A percentile compares a stretch with the other conserved stretches of the same genome.
Evolutionary conservation across 2,797 vertebrate species (phyloP).

Genomic region (Rallus crepitans): DNA sequence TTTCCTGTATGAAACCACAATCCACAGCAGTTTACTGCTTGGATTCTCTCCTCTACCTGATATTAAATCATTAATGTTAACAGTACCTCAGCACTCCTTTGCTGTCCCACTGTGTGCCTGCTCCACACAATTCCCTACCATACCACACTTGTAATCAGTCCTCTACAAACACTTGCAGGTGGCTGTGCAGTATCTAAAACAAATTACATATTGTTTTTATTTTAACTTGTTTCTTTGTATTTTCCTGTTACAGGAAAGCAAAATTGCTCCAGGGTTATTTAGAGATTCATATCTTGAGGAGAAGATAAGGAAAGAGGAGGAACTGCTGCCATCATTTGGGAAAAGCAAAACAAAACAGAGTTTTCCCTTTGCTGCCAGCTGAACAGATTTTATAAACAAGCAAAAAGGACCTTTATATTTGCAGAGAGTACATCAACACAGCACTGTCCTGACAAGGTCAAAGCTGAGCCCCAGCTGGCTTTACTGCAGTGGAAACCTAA

Average conservation of each 20-base stretch:
- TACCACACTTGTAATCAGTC: background rate
- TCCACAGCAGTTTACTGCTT: background rate
- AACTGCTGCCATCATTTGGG: conserved; percentile 27
- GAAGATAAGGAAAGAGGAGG: background rate
- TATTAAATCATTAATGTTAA: background rate
- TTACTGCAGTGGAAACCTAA: background rate
- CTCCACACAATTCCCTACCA: background rate
- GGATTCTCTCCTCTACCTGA: background rate
- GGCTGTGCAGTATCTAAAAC: background rate
- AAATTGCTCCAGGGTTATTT: background rate
- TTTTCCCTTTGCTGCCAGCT: background rate
- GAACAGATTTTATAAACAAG: background rate
- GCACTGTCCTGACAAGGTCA: background rate
- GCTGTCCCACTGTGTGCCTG: background rate
- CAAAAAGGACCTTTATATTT: background rate
- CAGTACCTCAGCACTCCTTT: background rate
- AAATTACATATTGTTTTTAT: background rate
- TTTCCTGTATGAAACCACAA: background rate
- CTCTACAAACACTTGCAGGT: background rate
- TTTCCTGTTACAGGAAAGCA: background rate
- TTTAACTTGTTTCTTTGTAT: background rate
- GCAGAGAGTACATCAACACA: background rate
- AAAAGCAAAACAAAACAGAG: background rate
- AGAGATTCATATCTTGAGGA: background rate
- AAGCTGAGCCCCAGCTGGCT: background rate